phyloP scores from a whole-genome alignment of 2,888 invertebrate genomes.

The Eustalomyia histrio region DNA sequence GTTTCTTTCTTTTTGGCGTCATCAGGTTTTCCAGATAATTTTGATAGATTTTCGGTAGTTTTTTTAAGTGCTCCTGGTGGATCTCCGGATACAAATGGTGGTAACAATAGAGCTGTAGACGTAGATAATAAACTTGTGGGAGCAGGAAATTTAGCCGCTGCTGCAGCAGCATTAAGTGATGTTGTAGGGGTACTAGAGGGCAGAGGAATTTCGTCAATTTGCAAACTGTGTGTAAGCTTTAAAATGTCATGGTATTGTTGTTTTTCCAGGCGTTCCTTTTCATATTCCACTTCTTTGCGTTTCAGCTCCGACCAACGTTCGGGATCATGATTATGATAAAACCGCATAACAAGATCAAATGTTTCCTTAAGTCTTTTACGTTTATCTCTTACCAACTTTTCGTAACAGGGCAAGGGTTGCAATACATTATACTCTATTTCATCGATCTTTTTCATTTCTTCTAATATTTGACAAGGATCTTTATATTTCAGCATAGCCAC shows the following conservation, averaged over 20 bases:
- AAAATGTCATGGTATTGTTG: constrained; percentile 97
- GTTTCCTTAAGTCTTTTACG: constrained; percentile 97
- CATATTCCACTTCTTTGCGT: constrained; percentile 94
- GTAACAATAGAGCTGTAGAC: constrained; percentile 75
- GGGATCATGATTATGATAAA: constrained; percentile 98
- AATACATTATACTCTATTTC: constrained; percentile 98
- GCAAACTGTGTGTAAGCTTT: constrained; percentile 95
- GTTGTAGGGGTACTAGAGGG: constrained; percentile 80
- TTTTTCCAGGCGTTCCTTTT: constrained; percentile 90
- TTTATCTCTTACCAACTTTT: constrained; percentile 97
- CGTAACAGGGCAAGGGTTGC: constrained; percentile 96
- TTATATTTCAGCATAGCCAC: constrained; percentile 98
- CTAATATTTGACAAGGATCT: constrained; percentile 96
- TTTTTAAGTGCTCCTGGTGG: constrained; percentile 88
- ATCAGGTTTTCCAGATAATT: constrained; percentile 70
- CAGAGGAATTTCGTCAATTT: constrained; percentile 96
- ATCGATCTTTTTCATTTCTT: constrained; percentile 98
- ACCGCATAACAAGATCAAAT: constrained; percentile 93
- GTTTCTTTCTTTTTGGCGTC: constrained; percentile 82
- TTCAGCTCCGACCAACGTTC: constrained; percentile 96
- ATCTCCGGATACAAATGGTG: constrained; percentile 81
- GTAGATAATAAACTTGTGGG: constrained; percentile 76
- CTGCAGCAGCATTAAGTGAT: constrained; percentile 21
- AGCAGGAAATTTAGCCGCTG: constrained; percentile 66
- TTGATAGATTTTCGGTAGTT: constrained; percentile 81